Percentiles rank a stretch among this genome's conserved stretches.
Conservation (phyloP, 2,113 vertebrate genomes). For the Lamprotornis superbus region DNA sequence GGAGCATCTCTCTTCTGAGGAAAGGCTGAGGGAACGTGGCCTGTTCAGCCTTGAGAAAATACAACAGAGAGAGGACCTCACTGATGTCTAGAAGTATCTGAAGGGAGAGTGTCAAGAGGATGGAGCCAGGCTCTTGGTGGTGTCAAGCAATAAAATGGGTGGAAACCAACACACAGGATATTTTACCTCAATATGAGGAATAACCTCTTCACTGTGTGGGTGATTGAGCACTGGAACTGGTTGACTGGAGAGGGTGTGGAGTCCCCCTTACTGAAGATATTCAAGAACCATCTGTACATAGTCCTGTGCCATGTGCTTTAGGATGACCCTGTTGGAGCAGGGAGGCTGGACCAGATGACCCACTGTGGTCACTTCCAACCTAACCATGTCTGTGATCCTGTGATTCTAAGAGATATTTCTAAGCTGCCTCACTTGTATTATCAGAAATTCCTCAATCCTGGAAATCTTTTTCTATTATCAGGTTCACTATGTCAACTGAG, state of each 20-base stretch:
- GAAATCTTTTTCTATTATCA: neutral
- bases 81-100: neutral
- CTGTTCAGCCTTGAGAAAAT: neutral
- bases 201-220: neutral
- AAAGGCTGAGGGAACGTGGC: neutral
- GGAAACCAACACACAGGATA: neutral
- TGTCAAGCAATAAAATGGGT: neutral
- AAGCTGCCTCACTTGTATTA: neutral
- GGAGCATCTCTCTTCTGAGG: neutral
- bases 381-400: neutral
- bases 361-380: neutral
- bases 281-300: neutral
- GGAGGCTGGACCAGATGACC: neutral
- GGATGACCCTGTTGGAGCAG: neutral
- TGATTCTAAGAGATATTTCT: neutral
- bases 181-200: neutral
- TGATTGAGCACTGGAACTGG: neutral
- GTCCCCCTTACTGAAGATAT: neutral
- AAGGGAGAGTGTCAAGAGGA: neutral
- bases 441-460: neutral
- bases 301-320: neutral
- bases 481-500: neutral
- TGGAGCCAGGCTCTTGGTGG: neutral
- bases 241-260: rapidly evolving
- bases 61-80: neutral